A percentile compares a stretch with the other conserved stretches of the same genome.
Conservation (phyloP, 2,888 invertebrate species). For the Apamea epomidion region DNA sequence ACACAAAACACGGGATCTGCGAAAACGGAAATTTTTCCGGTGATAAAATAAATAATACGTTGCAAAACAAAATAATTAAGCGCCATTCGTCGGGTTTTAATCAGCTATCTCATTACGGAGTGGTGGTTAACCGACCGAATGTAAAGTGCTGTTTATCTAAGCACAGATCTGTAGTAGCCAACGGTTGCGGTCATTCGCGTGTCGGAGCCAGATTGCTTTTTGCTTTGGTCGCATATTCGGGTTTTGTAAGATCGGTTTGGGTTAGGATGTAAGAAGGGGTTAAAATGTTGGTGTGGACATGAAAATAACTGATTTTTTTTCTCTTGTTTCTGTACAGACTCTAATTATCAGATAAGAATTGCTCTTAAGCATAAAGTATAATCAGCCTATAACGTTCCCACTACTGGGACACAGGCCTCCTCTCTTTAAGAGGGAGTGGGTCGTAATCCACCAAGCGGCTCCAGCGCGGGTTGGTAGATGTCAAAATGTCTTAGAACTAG, state of each 20-base stretch:
- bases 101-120: conserved; percentile 72
- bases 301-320: no score
- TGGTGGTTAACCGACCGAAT: conserved; percentile 70
- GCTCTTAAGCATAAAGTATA: background rate
- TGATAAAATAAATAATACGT: conserved; percentile 54
- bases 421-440: no score
- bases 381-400: background rate
- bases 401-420: background rate
- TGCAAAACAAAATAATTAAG: conserved; percentile 64
- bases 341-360: no score
- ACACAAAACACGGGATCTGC: conserved; percentile 11
- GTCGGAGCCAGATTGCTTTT: conserved; percentile 67
- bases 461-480: no score
- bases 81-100: conserved; percentile 64
- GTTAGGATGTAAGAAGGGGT: conserved; percentile 41
- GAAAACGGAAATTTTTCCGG: conserved; percentile 43
- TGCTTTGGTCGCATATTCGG: conserved; percentile 68
- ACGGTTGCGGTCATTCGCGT: conserved; percentile 63
- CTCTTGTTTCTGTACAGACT: background rate
- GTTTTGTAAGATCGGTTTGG: conserved; percentile 61
- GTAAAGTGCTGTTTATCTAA: conserved; percentile 71
- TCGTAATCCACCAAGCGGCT: no score
- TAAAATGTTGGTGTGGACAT: background rate
- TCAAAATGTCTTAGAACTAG: no score
- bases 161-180: conserved; percentile 64